Percentiles rank a stretch among this genome's conserved stretches.
Conservation (phyloP, 2,888 invertebrate species). For the Geotrupes spiniger region DNA sequence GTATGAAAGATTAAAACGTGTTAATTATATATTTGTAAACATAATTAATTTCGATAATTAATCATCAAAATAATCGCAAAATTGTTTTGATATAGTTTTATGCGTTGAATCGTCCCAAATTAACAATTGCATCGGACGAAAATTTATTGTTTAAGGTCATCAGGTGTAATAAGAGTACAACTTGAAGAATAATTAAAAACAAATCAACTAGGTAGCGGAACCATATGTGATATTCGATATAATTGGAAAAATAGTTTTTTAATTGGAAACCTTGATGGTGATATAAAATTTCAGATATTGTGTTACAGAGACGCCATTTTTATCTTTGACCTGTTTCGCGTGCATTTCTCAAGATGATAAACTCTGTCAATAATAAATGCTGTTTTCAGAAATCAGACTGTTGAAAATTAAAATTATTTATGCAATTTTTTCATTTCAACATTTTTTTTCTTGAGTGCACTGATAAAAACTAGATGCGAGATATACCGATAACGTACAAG, state of each 20-base stretch:
- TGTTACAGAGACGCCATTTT: constrained; percentile 22
- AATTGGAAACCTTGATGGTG: constrained; percentile 23
- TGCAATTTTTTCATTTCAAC: too few relatives aligned
- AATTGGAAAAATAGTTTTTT: constrained; percentile 14
- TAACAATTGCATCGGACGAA: too few relatives aligned
- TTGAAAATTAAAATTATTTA: background rate
- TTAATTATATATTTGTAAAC: too few relatives aligned
- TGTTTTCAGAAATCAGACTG: constrained; percentile 3
- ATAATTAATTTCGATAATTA: too few relatives aligned
- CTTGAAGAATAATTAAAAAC: background rate
- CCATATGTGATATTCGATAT: constrained; percentile 10
- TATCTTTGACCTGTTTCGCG: constrained; percentile 17
- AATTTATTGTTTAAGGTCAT: too few relatives aligned
- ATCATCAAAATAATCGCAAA: too few relatives aligned
- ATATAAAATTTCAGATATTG: constrained; percentile 25
- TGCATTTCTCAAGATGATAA: constrained; percentile 13
- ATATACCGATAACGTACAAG: too few relatives aligned
- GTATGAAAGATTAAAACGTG: too few relatives aligned
- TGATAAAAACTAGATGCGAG: background rate
- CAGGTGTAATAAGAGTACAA: too few relatives aligned
- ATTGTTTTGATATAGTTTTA: too few relatives aligned
- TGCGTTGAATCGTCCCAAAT: too few relatives aligned
- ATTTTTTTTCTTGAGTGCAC: background rate
- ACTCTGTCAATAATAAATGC: too few relatives aligned
- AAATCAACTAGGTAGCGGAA: constrained; percentile 12